phyloP scores from a whole-genome alignment of 1,140 invertebrate species.

The Trinorchestia longiramus region DNA sequence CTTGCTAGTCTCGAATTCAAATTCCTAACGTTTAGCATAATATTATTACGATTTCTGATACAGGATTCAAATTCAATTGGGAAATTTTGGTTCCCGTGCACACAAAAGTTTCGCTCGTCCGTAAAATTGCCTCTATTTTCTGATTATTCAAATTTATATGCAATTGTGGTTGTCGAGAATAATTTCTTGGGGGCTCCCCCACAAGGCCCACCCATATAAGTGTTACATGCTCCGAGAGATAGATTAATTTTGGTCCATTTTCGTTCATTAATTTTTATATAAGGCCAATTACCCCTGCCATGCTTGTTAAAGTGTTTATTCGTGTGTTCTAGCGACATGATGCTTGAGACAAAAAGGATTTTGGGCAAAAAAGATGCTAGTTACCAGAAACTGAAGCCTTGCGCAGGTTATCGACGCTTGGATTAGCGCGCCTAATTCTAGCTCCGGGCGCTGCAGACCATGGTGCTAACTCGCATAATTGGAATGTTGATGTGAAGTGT shows the following conservation, averaged over 20 bases:
- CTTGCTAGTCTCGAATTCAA: conserved; percentile 49
- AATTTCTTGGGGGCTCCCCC: not conserved
- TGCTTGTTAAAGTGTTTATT: too few species aligned
- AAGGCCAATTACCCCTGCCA: too few species aligned
- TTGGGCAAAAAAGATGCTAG: too few species aligned
- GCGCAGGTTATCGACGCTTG: too few species aligned
- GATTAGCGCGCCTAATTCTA: too few species aligned
- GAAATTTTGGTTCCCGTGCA: not conserved
- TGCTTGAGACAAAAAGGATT: too few species aligned
- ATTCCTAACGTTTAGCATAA: conserved; percentile 44
- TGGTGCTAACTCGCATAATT: too few species aligned
- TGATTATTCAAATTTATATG: conserved; percentile 44
- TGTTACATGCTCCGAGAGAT: not conserved
- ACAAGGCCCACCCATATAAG: not conserved
- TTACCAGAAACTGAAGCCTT: too few species aligned
- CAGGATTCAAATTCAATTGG: conserved; percentile 45
- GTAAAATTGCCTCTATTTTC: conserved; percentile 43
- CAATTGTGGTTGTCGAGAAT: conserved; percentile 15
- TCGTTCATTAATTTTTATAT: too few species aligned
- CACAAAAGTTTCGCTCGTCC: conserved; percentile 32
- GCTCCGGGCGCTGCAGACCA: too few species aligned
- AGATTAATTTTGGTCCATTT: not conserved
- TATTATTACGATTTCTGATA: conserved; percentile 54
- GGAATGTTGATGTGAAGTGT: too few species aligned
- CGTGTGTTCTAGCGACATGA: too few species aligned